phyloP scores from a whole-genome alignment of 2,797 vertebrate species.

The Picus viridis region DNA sequence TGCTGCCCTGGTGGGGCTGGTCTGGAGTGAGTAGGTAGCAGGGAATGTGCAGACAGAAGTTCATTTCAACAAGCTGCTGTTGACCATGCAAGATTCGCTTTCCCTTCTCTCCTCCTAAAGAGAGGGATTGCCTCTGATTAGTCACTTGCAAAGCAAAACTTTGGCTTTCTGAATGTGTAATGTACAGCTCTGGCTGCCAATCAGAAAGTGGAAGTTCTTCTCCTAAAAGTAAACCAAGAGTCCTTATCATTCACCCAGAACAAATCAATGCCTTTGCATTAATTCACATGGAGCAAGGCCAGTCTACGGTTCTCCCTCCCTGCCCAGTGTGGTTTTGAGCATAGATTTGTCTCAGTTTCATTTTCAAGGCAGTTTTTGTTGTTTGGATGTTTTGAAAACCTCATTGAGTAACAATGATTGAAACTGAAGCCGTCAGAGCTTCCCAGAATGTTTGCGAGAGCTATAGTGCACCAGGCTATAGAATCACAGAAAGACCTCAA shows the following conservation, averaged over 20 bases:
- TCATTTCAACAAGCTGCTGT: background rate
- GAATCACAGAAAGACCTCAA: too few relatives aligned
- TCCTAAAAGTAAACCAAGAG: background rate
- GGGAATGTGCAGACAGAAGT: background rate
- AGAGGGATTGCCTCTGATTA: background rate
- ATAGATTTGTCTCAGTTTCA: background rate
- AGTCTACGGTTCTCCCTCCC: background rate
- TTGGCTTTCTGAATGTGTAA: background rate
- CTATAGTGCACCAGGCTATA: background rate
- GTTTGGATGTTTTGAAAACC: background rate
- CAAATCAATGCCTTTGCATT: conserved; percentile 29
- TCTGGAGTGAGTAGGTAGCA: background rate
- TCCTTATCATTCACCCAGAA: background rate
- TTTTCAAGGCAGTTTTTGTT: background rate
- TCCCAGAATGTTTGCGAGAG: background rate
- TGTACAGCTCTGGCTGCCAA: background rate
- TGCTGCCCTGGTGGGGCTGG: accelerated
- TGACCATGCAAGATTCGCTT: background rate
- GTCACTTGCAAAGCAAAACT: background rate
- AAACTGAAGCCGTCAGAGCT: background rate
- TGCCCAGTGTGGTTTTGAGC: background rate
- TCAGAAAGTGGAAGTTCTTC: conserved; percentile 31
- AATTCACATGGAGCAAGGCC: background rate
- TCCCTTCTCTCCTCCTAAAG: background rate
- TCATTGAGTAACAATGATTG: background rate